Base-by-base conservation (phyloP, 2,888 invertebrate species). In the Drosophila meridionalis region DNA sequence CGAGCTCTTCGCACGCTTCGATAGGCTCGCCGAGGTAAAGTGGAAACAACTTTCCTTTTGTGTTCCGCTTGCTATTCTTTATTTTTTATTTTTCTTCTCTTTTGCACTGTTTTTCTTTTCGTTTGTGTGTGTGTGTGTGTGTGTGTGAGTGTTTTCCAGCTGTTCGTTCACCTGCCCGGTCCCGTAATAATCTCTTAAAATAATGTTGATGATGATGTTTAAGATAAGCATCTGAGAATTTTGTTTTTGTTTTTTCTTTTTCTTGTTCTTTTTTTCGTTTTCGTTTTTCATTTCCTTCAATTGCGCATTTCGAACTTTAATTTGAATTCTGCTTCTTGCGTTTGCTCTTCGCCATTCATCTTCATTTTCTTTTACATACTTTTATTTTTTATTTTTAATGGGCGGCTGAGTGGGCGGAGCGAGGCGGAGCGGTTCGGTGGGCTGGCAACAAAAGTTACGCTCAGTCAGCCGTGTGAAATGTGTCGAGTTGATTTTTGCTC, bases 1-100 rank as follows among this genome's bases (percentile, higher is more conserved):
- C 94, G 98, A 99, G 94, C 94, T 99, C 73, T 99, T 99, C 93
- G 99, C 98, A 43, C 95, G 98, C 89, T 99, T 99, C 93, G 99
- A 99, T 94, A 96, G 98, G 89, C 95, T 99, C 40, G 95, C 96
- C 57, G 96, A 96, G 95, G 96, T 96, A 94, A 94, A 60, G 72
- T 76, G 67, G 65, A 68, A 82, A 62, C 48, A 56, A 66, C 47
- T 66, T 79, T 69, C 56, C 50, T 62, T 58, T 64, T 56, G 56
- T 56, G 52, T 66, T 65, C 53, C 50, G 28, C 14, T n/a, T 34
- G 38, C 32, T 38, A 60, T 47, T 48, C 40, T 48, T 53, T 3
- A 12, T 47, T 8, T 56, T 30, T 47, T 47, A 58, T 58, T 9
- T 56, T 48, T 30, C 36, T 48, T 55, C 43, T 56, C 32, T 65